phyloP scores from a whole-genome alignment of 2,888 invertebrate species.

The Xanthorhoe spadicearia region DNA sequence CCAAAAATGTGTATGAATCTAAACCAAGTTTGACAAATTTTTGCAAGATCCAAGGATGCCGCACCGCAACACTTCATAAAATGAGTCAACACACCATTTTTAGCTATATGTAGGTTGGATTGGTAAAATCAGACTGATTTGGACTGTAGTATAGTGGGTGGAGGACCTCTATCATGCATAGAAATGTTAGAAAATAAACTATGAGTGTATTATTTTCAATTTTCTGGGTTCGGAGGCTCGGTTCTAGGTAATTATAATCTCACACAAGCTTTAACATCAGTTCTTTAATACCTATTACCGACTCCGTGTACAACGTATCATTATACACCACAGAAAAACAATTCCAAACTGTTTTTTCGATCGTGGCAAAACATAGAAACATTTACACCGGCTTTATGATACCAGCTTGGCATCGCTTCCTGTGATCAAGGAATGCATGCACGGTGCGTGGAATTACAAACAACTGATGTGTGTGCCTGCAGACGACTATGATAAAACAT shows the following conservation, averaged over 20 bases:
- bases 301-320: not conserved
- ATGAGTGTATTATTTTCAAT: not conserved
- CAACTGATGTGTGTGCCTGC: constrained; percentile 35
- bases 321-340: not conserved
- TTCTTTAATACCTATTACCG: too few relatives aligned
- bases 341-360: constrained; percentile 27
- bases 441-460: constrained; percentile 65
- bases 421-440: constrained; percentile 55
- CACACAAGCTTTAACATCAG: too few relatives aligned
- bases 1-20: not conserved
- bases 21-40: not conserved
- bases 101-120: not conserved
- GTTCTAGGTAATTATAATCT: too few relatives aligned
- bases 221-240: too few relatives aligned
- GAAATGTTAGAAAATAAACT: not conserved
- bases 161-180: not conserved
- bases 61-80: not conserved
- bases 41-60: not conserved
- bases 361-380: constrained; percentile 55
- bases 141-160: not conserved
- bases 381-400: constrained; percentile 45
- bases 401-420: constrained; percentile 56
- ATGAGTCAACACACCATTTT: not conserved
- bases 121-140: not conserved
- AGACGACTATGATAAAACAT: too few relatives aligned